These are phyloP conservation scores for Cecidostiba fungosa DNA, from an alignment of 2,888 invertebrate species.

Conservation along the genomic window DNA sequence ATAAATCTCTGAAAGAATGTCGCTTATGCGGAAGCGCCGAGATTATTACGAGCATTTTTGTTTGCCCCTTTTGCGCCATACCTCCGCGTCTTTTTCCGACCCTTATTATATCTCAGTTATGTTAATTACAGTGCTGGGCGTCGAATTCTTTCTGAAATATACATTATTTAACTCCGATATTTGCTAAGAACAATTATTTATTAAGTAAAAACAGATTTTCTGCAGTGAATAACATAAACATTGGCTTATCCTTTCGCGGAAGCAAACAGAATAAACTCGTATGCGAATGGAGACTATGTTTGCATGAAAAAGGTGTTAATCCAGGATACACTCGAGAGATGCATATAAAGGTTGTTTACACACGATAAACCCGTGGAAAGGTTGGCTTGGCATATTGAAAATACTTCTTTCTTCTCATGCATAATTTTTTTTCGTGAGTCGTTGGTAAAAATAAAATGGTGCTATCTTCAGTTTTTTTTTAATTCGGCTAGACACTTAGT, in stretches of 20 bases:
- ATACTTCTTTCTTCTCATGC: conserved; percentile 35
- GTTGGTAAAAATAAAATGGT: background rate
- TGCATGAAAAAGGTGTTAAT: conserved; percentile 19
- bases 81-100: background rate
- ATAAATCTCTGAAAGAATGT: conserved; percentile 73
- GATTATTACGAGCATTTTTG: conserved; percentile 40
- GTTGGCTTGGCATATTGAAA: conserved; percentile 38
- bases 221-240: background rate
- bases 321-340: background rate
- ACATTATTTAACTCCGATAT: background rate
- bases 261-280: conserved; percentile 7
- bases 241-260: background rate
- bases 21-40: conserved; percentile 40
- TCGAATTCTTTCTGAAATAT: background rate
- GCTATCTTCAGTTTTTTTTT: conserved; percentile 39
- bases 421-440: background rate
- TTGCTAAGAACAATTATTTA: background rate
- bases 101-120: conserved; percentile 32
- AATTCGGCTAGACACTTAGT: background rate
- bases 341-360: background rate
- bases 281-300: conserved; percentile 7
- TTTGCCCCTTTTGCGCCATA: background rate
- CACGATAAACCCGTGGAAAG: conserved; percentile 32
- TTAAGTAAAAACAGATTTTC: background rate
- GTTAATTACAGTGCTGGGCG: background rate